Evolutionary conservation across 2,888 invertebrate genomes (phyloP).

Genomic region (Mesorhabditis belari): DNA sequence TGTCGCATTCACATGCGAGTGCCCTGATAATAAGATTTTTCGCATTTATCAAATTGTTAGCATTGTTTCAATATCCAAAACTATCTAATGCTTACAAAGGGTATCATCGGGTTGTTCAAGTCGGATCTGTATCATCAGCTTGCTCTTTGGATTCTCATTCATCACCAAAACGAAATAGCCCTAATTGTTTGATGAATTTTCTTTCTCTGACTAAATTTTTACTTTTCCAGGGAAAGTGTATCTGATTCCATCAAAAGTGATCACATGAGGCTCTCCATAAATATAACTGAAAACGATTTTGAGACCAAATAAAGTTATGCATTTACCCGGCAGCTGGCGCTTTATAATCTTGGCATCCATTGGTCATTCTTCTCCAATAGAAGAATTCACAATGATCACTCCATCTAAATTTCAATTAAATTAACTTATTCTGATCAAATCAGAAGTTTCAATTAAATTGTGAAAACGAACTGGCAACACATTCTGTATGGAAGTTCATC

Average conservation of each 20-base stretch:
- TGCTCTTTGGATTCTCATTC: conserved; percentile 55
- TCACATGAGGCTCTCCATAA: conserved; percentile 86
- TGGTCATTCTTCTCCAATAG: conserved; percentile 79
- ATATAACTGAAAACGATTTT: conserved; percentile 61
- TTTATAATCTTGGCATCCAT: conserved; percentile 89
- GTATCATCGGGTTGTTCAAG: conserved; percentile 49
- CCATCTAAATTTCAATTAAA: too few species aligned
- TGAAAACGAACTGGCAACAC: conserved; percentile 31
- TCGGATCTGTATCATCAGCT: conserved; percentile 47
- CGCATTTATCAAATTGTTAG: too few species aligned
- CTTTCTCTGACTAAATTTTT: too few species aligned
- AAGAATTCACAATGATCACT: conserved; percentile 87
- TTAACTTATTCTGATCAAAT: too few species aligned
- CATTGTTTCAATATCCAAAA: too few species aligned
- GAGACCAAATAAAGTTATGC: not conserved
- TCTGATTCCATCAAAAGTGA: conserved; percentile 80
- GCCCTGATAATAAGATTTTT: conserved; percentile 33
- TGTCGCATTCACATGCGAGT: conserved; percentile 51
- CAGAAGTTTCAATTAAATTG: not conserved
- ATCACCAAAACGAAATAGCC: conserved; percentile 75
- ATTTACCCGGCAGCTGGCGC: conserved; percentile 71
- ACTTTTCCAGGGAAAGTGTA: conserved; percentile 85
- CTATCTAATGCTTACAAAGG: conserved; percentile 36
- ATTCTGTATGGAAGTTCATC: conserved; percentile 71
- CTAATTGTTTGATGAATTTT: conserved; percentile 20